Evolutionary conservation across 2,888 invertebrate genomes (phyloP).

Genomic region (Tipula unca): DNA sequence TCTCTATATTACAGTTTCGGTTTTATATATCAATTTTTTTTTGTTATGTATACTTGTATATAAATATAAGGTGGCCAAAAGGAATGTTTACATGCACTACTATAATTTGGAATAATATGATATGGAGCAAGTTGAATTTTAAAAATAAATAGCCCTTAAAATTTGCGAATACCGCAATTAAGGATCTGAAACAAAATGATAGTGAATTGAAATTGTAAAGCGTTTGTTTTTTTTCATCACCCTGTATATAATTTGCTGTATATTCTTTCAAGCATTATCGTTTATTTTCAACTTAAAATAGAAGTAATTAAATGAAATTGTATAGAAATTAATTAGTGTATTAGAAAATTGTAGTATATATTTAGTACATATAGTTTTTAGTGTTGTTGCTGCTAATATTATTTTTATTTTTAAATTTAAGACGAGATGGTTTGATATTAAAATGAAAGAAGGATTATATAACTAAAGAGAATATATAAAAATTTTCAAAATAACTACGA

Average conservation of each 20-base stretch:
- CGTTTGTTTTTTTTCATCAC: too few relatives aligned
- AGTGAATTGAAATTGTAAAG: too few relatives aligned
- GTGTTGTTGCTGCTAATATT: neutral
- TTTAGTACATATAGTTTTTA: neutral
- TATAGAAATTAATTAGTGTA: conserved; percentile 8
- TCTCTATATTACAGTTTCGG: neutral
- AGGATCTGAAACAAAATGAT: too few relatives aligned
- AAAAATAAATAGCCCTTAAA: too few relatives aligned
- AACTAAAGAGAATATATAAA: too few relatives aligned
- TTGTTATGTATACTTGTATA: neutral
- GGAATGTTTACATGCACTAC: neutral
- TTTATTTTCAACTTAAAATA: conserved; percentile 8
- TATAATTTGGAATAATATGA: too few relatives aligned
- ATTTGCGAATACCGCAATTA: too few relatives aligned
- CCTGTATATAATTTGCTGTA: neutral
- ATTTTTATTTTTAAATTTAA: too few relatives aligned
- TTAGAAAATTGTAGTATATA: neutral
- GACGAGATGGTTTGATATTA: too few relatives aligned
- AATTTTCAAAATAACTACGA: too few relatives aligned
- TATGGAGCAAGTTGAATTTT: too few relatives aligned
- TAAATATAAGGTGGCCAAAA: neutral
- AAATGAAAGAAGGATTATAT: too few relatives aligned
- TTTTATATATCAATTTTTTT: neutral
- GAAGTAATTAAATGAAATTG: conserved; percentile 8
- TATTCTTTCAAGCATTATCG: neutral